Evolutionary conservation across 2,797 vertebrate species (phyloP).

Genomic region (Sebastes wilsoni): DNA sequence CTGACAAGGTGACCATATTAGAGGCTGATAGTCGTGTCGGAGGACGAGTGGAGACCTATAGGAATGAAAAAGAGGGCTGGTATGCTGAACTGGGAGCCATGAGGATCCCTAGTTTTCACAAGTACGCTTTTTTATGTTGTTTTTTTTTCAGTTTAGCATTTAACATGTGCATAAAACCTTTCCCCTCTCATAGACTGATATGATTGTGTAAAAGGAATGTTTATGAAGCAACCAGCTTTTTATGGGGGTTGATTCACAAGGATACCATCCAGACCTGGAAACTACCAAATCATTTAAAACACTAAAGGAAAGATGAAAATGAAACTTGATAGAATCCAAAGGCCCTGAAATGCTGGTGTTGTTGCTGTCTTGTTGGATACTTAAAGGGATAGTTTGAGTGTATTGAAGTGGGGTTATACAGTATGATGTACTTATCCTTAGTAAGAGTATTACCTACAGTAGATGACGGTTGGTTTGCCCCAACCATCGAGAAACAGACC

Average conservation of each 20-base stretch:
- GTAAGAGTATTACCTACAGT: too few relatives aligned
- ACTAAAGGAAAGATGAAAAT: background rate
- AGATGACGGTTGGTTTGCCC: too few relatives aligned
- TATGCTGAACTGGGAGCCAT: conserved; percentile 85
- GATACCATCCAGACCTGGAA: background rate
- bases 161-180: background rate
- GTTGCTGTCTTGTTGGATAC: background rate
- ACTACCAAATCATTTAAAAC: background rate
- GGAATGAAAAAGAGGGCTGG: conserved; percentile 76
- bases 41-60: conserved; percentile 83
- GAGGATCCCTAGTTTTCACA: conserved; percentile 82
- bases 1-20: conserved; percentile 77
- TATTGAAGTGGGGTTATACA: too few relatives aligned
- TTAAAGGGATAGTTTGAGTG: too few relatives aligned
- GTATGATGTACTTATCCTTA: too few relatives aligned
- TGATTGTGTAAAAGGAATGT: background rate
- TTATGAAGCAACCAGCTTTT: background rate
- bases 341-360: background rate
- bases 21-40: conserved; percentile 78
- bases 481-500: too few relatives aligned
- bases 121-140: conserved; percentile 47
- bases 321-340: background rate
- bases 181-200: background rate
- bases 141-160: background rate
- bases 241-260: background rate